phyloP scores from a whole-genome alignment of 2,888 invertebrate species.

The Xylota segnis region DNA sequence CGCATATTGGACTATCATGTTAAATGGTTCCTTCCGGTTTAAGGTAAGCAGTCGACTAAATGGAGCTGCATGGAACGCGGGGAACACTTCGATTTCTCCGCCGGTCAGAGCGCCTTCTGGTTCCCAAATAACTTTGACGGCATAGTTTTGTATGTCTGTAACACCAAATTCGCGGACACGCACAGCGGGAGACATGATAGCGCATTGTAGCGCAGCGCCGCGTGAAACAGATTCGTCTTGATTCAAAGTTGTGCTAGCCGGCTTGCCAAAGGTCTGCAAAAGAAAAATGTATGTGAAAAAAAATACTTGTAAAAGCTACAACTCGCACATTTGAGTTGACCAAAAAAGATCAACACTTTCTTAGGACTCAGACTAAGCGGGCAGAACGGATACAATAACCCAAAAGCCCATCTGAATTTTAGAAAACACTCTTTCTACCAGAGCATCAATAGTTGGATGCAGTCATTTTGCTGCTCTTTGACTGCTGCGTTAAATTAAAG shows the following conservation, averaged over 20 bases:
- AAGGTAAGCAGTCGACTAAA: slow-evolving; percentile 98
- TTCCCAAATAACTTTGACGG: slow-evolving; percentile 94
- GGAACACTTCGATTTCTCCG: slow-evolving; percentile 96
- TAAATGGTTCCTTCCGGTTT: slow-evolving; percentile 94
- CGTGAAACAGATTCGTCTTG: slow-evolving; percentile 99
- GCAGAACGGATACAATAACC: too few relatives aligned
- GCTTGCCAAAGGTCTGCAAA: slow-evolving; percentile 89
- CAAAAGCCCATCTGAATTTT: too few relatives aligned
- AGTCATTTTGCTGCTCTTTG: too few relatives aligned
- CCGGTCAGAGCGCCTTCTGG: slow-evolving; percentile 87
- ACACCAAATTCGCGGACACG: slow-evolving; percentile 98
- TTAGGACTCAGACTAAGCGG: too few relatives aligned
- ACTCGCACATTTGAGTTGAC: too few relatives aligned
- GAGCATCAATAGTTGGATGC: too few relatives aligned
- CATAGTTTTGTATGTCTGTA: slow-evolving; percentile 96
- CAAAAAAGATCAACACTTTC: too few relatives aligned
- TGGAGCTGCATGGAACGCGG: slow-evolving; percentile 94
- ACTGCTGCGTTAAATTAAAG: too few relatives aligned
- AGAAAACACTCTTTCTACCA: too few relatives aligned
- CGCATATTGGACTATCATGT: slow-evolving; percentile 93
- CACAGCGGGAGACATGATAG: slow-evolving; percentile 98
- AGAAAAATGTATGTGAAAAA: background rate
- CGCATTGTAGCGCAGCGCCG: slow-evolving; percentile 98
- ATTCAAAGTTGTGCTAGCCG: slow-evolving; percentile 97
- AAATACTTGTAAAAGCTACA: too few relatives aligned